Conservation (phyloP, 2,113 vertebrate genomes). For the Etheostoma spectabile region DNA sequence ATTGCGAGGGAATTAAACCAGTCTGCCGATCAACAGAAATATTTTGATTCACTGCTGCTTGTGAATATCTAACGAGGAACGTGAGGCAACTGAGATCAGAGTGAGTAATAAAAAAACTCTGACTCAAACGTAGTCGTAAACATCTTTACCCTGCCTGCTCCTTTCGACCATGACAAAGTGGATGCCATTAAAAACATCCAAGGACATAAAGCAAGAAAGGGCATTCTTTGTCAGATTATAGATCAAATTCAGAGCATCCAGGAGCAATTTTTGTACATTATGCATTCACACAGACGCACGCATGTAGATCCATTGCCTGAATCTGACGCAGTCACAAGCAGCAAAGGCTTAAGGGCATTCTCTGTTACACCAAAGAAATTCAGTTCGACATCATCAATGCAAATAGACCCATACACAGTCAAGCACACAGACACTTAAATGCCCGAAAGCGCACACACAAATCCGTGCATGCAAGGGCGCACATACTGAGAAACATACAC, state of each 20-base stretch:
- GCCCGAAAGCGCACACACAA: constrained; percentile 6
- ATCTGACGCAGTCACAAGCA: constrained; percentile 34
- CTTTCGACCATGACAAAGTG: not conserved
- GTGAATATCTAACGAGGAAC: constrained; percentile 1
- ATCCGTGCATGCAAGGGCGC: not conserved
- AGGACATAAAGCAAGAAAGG: not conserved
- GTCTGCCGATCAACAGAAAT: constrained; percentile 34
- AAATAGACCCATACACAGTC: constrained; percentile 26
- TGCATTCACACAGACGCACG: constrained; percentile 23
- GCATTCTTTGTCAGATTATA: not conserved
- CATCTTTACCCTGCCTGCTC: not conserved
- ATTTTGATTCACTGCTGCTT: constrained; percentile 31
- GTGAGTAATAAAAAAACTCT: constrained; percentile 24
- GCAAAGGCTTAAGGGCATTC: constrained; percentile 50
- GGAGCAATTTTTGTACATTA: not conserved
- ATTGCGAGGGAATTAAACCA: too few relatives aligned
- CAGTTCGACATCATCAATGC: constrained; percentile 39
- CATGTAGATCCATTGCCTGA: constrained; percentile 9
- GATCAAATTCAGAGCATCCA: constrained; percentile 10
- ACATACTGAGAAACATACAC: not conserved
- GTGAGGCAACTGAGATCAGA: constrained; percentile 5
- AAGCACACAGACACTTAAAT: not conserved
- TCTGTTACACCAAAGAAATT: constrained; percentile 33
- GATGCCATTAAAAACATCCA: constrained; percentile 12
- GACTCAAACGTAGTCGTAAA: constrained; percentile 19